Evolutionary conservation across 92 coral and sea anemone species (phyloP), one percentile per base, ranked within the genome.

Genomic region (Epizoanthus scotinus): DNA sequence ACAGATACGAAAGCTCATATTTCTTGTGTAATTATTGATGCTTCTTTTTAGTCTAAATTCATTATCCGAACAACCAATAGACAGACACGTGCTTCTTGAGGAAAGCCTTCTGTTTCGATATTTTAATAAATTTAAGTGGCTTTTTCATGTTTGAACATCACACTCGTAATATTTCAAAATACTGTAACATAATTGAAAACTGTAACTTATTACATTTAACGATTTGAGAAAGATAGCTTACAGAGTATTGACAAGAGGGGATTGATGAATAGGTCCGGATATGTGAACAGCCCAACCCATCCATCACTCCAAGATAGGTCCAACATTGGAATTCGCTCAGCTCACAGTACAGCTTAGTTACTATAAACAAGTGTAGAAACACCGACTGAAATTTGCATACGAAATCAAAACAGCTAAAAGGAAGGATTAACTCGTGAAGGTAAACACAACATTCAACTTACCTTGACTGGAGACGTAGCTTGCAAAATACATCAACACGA

Each of bases 381-480:
- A 59, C 55, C 81, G 81, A 57, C 38, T 75, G 7, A 59, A 36
- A 75, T 75, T 75, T 75, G 81, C 81, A 75, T 75, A 59, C 22
- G 81, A 75, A 75, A 75, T 75, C 81, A 75, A 75, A 75, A 75
- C 81, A 75, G 60, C 57, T 56, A 8, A 75, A 58, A 75, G 50
- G 68, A 75, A 58, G 81, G 81, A 59, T 59, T 75, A 75, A 38
- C 53, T 21, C 68, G 21, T 29, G 69, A 75, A n/a, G 63, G 68
- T 75, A 75, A 75, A 75, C 68, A 75, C 15, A 14, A 50, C 59
- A 36, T 17, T n/a, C 50, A 20, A 58, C 81, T 75, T 31, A 44
- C 81, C 81, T 75, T 75, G 38, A 9, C 67, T 21, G 17, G 67
- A 58, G 44, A 40, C 67, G 38, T 75, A 49, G 44, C 68, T 59